A percentile compares a stretch with the other conserved stretches of the same genome.
Evolutionary conservation across 1,140 invertebrate species (phyloP).

Genomic region (Danaus plexippus): DNA sequence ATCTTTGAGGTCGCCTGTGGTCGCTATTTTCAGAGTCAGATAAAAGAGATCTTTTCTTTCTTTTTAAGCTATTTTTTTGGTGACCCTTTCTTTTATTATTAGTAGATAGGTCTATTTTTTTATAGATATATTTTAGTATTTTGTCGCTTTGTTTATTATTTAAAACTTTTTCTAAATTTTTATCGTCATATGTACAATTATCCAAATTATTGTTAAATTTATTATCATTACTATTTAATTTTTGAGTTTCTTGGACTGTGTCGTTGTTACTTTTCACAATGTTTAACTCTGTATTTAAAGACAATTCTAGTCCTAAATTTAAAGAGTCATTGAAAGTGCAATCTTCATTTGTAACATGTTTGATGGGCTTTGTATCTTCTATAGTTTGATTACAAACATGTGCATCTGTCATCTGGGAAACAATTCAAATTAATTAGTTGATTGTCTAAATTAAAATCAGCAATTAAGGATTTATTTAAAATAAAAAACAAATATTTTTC

Average conservation of each 20-base stretch:
- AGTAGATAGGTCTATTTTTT: conserved; percentile 14
- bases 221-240: not conserved
- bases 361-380: too few relatives aligned
- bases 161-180: conserved; percentile 1
- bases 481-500: conserved; percentile 5
- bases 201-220: not conserved
- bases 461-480: not conserved
- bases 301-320: too few relatives aligned
- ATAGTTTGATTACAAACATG: conserved; percentile 11
- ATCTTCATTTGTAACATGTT: too few relatives aligned
- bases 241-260: too few relatives aligned
- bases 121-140: conserved; percentile 12
- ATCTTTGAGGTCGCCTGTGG: not conserved
- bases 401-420: conserved; percentile 29
- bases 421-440: conserved; percentile 1
- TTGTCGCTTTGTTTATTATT: conserved; percentile 3
- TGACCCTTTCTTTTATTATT: conserved; percentile 40
- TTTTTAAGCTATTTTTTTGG: conserved; percentile 38
- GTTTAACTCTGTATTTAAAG: too few relatives aligned
- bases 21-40: too few relatives aligned
- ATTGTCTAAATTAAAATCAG: too few relatives aligned
- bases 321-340: too few relatives aligned
- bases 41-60: conserved; percentile 37
- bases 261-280: too few relatives aligned
- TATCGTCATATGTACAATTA: conserved; percentile 7